Evolutionary conservation across 2,888 invertebrate genomes (phyloP).

Genomic region (Apotomis betuletana): DNA sequence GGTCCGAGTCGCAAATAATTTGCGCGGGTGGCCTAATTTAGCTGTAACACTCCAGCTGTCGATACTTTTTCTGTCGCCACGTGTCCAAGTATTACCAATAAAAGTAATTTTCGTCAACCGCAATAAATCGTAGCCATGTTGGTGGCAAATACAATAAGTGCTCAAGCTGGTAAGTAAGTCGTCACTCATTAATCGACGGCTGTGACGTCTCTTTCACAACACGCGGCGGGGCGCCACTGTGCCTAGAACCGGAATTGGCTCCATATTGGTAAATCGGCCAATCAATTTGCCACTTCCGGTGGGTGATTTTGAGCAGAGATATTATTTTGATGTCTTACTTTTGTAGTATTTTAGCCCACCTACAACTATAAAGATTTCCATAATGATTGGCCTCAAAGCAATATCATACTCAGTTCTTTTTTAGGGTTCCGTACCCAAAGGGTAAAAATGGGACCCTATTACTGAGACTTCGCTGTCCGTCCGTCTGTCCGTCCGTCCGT

Average conservation of each 20-base stretch:
- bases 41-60: constrained; percentile 23
- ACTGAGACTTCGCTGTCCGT: too few species aligned
- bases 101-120: constrained; percentile 27
- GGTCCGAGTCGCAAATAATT: background rate
- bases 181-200: constrained; percentile 68
- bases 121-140: constrained; percentile 52
- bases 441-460: too few species aligned
- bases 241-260: constrained; percentile 63
- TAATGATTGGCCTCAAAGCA: too few species aligned
- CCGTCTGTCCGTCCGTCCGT: too few species aligned
- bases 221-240: constrained; percentile 72
- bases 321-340: background rate
- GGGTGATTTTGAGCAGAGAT: constrained; percentile 41
- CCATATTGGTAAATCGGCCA: constrained; percentile 63
- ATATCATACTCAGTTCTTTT: too few species aligned
- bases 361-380: too few species aligned
- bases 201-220: constrained; percentile 79
- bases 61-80: constrained; percentile 21
- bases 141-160: constrained; percentile 53
- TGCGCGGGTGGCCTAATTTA: constrained; percentile 8
- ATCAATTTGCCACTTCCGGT: constrained; percentile 73
- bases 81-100: constrained; percentile 30
- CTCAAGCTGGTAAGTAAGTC: constrained; percentile 49
- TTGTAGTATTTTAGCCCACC: background rate
- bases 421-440: too few species aligned